phyloP scores from a whole-genome alignment of 2,113 vertebrate species.

The Tyto alba region DNA sequence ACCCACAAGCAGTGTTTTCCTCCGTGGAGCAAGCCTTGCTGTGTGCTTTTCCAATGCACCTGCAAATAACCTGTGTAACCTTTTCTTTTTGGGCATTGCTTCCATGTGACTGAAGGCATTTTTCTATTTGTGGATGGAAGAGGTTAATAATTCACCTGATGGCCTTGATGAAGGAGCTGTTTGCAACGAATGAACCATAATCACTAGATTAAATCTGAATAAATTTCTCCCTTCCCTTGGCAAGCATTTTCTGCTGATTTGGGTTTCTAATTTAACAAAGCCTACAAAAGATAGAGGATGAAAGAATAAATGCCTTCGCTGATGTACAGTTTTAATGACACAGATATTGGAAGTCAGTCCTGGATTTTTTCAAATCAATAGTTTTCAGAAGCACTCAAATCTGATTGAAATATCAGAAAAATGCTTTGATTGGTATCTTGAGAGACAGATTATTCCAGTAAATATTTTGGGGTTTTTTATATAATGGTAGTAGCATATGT shows the following conservation, averaged over 20 bases:
- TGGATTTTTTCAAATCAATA: not conserved
- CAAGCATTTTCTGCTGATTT: not conserved
- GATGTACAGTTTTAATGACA: not conserved
- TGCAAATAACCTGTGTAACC: not conserved
- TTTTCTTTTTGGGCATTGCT: not conserved
- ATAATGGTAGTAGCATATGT: not conserved
- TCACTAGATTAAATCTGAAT: constrained; percentile 32
- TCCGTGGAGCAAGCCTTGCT: not conserved
- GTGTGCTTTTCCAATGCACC: not conserved
- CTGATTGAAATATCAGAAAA: not conserved
- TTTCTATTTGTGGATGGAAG: constrained; percentile 5
- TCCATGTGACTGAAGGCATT: not conserved
- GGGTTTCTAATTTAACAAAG: not conserved
- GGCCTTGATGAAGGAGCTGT: constrained; percentile 20
- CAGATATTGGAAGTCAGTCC: not conserved
- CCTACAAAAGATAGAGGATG: not conserved
- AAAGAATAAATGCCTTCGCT: not conserved
- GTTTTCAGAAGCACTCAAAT: not conserved
- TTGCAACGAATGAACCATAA: not conserved
- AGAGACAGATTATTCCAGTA: not conserved
- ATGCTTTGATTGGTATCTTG: not conserved
- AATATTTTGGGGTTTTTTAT: not conserved
- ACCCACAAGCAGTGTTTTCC: not conserved
- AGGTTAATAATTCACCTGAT: constrained; percentile 53
- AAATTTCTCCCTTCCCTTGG: not conserved